A percentile compares a stretch with the other conserved stretches of the same genome.
Evolutionary conservation across 2,888 invertebrate genomes (phyloP).

Genomic region (Pammene aurita): DNA sequence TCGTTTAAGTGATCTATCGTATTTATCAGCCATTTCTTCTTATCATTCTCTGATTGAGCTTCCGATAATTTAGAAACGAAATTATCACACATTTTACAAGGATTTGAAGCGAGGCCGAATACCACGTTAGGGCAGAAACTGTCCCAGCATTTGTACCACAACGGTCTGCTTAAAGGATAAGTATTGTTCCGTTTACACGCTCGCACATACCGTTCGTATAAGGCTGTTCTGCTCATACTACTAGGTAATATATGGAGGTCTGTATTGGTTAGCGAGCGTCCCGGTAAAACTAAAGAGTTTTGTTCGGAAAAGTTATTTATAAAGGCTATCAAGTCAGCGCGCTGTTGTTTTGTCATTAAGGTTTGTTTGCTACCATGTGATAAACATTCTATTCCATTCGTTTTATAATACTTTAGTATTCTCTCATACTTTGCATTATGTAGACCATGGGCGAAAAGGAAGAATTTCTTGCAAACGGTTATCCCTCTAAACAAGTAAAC

Average conservation of each 20-base stretch:
- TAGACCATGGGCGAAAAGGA: constrained; percentile 1
- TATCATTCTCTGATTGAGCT: neutral
- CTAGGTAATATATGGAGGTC: constrained; percentile 7
- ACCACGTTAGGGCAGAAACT: neutral
- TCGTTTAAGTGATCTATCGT: neutral
- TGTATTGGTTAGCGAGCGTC: neutral
- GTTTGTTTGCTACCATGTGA: neutral
- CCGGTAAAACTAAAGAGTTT: neutral
- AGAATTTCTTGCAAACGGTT: neutral
- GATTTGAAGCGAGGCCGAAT: neutral
- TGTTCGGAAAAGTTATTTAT: constrained; percentile 1
- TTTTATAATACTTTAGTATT: neutral
- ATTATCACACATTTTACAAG: neutral
- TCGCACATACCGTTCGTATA: constrained; percentile 6
- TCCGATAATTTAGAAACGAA: neutral
- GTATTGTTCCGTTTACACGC: constrained; percentile 5
- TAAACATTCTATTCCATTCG: neutral
- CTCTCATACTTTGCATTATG: neutral
- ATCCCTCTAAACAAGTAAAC: neutral
- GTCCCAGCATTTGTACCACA: constrained; percentile 9
- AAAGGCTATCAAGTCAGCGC: neutral
- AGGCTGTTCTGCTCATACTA: neutral
- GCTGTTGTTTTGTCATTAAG: constrained; percentile 2
- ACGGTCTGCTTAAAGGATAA: neutral
- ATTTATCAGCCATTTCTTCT: neutral